These are phyloP conservation scores for Nothura maculosa DNA, from an alignment of 2,797 vertebrate species.

Conservation along the genomic window DNA sequence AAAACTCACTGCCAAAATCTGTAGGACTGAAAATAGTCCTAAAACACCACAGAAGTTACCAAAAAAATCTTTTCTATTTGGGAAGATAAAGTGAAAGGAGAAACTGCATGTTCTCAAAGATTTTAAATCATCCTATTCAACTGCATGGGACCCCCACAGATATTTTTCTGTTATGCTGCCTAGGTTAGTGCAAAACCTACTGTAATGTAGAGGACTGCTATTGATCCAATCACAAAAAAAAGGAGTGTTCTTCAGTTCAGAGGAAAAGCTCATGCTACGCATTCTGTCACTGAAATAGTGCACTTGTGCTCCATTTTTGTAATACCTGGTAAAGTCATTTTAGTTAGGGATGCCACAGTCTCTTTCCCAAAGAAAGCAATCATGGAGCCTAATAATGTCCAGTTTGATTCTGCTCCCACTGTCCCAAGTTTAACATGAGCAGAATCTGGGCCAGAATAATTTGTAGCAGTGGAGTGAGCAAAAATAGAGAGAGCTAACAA, in stretches of 20 bases:
- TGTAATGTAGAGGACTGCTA: neutral
- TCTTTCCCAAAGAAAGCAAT: neutral
- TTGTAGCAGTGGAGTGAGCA: neutral
- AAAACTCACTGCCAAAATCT: neutral
- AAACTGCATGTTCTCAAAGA: neutral
- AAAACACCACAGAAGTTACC: neutral
- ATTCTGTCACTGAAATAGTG: neutral
- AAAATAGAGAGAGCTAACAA: slow-evolving; percentile 56
- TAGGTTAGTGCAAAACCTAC: neutral
- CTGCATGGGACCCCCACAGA: neutral
- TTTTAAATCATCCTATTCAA: neutral
- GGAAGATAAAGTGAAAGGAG: neutral
- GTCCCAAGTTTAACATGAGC: neutral
- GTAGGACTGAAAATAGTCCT: neutral
- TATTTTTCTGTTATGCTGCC: neutral
- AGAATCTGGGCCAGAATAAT: slow-evolving; percentile 34
- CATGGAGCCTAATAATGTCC: neutral
- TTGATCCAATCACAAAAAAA: neutral
- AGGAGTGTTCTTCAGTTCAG: neutral
- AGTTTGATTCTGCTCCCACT: neutral
- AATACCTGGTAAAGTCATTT: neutral
- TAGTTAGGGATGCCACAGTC: neutral
- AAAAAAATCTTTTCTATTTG: neutral
- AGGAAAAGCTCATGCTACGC: neutral
- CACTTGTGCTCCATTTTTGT: neutral